phyloP scores from a whole-genome alignment of 2,113 vertebrate genomes.

The Euleptes europaea region DNA sequence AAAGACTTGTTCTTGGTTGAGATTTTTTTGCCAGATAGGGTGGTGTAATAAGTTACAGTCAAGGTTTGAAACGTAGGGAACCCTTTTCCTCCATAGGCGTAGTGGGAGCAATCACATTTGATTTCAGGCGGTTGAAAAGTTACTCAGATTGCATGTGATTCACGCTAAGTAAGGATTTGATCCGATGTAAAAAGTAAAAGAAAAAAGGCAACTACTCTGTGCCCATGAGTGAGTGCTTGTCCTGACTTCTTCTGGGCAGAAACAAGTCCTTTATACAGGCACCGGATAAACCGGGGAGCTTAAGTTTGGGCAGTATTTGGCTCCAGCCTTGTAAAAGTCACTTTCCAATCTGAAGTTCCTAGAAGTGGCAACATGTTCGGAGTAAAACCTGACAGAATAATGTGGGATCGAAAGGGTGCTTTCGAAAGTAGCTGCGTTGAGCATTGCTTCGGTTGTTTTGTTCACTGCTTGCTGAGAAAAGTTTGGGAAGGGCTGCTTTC shows the following conservation, averaged over 20 bases:
- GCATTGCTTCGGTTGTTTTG: neutral
- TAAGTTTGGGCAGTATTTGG: neutral
- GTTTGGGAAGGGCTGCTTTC: neutral
- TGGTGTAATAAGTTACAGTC: neutral
- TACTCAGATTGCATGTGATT: neutral
- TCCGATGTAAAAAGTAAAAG: neutral
- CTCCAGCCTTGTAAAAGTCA: neutral
- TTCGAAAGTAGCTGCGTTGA: no score
- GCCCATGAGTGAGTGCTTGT: accelerated
- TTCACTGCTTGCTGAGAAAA: neutral
- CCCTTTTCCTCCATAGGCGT: neutral
- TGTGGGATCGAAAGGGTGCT: neutral
- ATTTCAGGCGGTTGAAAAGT: neutral
- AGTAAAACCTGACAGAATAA: neutral
- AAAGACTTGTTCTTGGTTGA: neutral
- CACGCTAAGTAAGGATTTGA: accelerated
- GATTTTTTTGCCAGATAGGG: neutral
- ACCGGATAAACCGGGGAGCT: neutral
- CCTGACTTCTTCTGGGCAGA: neutral
- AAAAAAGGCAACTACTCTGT: neutral
- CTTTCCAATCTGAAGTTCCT: neutral
- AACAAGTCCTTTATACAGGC: neutral
- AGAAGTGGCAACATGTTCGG: neutral
- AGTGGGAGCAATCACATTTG: no score
- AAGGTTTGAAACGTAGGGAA: neutral